These are phyloP conservation scores for Gallirallus australis DNA, from an alignment of 2,797 vertebrate genomes.

Conservation along the genomic window DNA sequence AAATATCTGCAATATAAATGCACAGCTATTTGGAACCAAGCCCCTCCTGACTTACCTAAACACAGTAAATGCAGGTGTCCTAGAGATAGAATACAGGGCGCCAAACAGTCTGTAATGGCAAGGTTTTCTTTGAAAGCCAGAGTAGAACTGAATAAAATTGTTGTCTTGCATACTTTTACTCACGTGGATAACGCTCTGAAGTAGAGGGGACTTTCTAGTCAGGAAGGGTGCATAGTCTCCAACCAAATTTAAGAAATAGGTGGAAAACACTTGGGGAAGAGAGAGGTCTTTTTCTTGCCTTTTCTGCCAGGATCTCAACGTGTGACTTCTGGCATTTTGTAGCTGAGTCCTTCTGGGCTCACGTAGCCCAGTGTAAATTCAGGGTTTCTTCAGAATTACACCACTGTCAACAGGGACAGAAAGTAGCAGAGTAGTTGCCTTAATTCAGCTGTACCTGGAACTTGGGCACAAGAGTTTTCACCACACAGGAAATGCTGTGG, in stretches of 20 bases:
- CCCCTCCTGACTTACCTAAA: neutral
- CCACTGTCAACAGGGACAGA: neutral
- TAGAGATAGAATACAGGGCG: neutral
- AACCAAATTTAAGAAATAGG: neutral
- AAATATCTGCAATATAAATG: slow-evolving; percentile 21
- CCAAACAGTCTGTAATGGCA: neutral
- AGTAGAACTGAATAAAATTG: neutral
- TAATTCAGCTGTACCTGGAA: neutral
- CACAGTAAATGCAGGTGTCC: slow-evolving; percentile 16
- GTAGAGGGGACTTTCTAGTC: neutral
- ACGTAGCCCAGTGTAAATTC: neutral
- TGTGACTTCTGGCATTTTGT: neutral
- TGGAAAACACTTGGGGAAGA: neutral
- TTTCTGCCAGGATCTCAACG: neutral
- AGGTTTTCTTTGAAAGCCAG: neutral
- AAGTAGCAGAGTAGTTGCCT: neutral
- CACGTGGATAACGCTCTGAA: neutral
- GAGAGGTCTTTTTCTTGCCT: neutral
- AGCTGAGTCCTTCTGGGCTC: neutral
- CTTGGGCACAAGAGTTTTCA: neutral
- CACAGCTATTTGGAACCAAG: slow-evolving; percentile 17
- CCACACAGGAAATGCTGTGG: neutral
- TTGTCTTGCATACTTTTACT: neutral
- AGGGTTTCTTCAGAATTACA: neutral
- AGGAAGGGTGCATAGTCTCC: neutral